Conservation (phyloP, 2,113 vertebrate genomes). For the Proterorhinus semilunaris region DNA sequence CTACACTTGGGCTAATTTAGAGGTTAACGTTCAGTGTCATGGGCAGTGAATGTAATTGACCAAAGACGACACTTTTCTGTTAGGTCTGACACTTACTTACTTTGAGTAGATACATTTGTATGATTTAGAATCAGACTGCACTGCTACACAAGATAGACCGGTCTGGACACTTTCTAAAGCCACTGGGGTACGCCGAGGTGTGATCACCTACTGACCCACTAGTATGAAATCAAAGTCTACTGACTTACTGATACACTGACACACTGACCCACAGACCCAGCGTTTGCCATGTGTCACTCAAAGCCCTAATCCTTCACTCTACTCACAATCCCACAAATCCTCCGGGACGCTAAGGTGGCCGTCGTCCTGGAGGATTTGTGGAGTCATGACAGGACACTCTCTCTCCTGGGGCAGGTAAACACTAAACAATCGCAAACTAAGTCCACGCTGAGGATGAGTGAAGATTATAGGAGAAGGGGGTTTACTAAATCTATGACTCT, state of each 20-base stretch:
- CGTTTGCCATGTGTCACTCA: slow-evolving; percentile 53
- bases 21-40: no score
- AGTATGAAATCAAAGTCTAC: slow-evolving; percentile 61
- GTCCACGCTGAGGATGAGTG: background rate
- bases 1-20: no score
- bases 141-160: no score
- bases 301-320: slow-evolving; percentile 74
- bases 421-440: slow-evolving; percentile 23
- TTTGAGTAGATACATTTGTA: no score
- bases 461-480: background rate
- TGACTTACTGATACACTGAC: slow-evolving; percentile 87
- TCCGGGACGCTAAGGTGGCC: slow-evolving; percentile 51
- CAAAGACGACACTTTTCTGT: no score
- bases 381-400: slow-evolving; percentile 46
- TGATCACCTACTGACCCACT: slow-evolving; percentile 52
- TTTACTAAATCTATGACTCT: background rate
- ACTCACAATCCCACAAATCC: slow-evolving; percentile 70
- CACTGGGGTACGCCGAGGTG: slow-evolving; percentile 8
- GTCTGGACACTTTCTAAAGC: no score
- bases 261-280: slow-evolving; percentile 80
- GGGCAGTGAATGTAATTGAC: no score
- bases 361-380: slow-evolving; percentile 22
- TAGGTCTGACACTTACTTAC: no score
- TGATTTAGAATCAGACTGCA: no score
- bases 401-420: slow-evolving; percentile 36